Evolutionary conservation across 2,888 invertebrate genomes (phyloP).

Genomic region (Alloscopus bannaensis): DNA sequence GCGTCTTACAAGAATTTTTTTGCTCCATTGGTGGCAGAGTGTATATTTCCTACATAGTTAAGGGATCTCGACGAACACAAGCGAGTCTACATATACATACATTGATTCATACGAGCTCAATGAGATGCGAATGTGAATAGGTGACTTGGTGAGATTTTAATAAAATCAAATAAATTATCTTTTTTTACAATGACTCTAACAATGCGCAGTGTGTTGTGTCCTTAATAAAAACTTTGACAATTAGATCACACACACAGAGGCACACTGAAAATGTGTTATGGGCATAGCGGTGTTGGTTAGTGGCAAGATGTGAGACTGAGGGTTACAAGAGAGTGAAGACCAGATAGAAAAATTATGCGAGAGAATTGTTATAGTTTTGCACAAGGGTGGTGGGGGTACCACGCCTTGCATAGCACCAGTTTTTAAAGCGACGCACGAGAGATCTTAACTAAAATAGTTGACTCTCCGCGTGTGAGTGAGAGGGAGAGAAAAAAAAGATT

Average conservation of each 20-base stretch:
- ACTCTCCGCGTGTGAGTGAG: too few species aligned
- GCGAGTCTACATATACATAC: too few species aligned
- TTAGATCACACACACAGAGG: slow-evolving; percentile 45
- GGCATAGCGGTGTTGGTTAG: too few species aligned
- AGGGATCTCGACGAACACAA: too few species aligned
- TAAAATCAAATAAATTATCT: slow-evolving; percentile 55
- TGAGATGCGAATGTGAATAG: slow-evolving; percentile 12
- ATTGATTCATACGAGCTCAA: background rate
- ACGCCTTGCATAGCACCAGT: slow-evolving; percentile 69
- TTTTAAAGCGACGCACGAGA: slow-evolving; percentile 42
- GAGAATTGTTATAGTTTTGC: slow-evolving; percentile 34
- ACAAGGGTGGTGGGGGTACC: slow-evolving; percentile 68
- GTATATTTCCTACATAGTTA: too few species aligned
- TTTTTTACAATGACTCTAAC: slow-evolving; percentile 45
- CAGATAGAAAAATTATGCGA: slow-evolving; percentile 15
- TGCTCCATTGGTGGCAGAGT: too few species aligned
- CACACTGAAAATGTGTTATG: slow-evolving; percentile 42
- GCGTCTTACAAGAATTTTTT: too few species aligned
- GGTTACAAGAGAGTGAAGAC: slow-evolving; percentile 15
- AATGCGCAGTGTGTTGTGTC: slow-evolving; percentile 62
- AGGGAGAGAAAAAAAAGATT: slow-evolving; percentile 44
- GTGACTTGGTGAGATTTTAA: slow-evolving; percentile 13
- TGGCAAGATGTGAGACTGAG: too few species aligned
- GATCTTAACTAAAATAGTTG: slow-evolving; percentile 14
- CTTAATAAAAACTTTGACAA: slow-evolving; percentile 57